A percentile compares a stretch with the other conserved stretches of the same genome.
phyloP scores from a whole-genome alignment of 2,888 invertebrate species.

The Andrena fulva region DNA sequence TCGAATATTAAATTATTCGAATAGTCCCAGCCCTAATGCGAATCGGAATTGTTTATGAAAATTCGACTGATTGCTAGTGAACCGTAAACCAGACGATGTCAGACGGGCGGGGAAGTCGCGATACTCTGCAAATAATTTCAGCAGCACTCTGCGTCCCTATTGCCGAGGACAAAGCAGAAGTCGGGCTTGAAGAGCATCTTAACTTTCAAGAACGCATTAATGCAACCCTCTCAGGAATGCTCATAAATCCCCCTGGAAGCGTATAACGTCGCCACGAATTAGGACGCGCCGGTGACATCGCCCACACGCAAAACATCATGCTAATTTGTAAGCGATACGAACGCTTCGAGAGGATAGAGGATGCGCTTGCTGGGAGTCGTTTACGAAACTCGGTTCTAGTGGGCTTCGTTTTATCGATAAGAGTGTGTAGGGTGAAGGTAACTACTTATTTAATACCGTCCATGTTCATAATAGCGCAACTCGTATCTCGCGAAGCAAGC shows the following conservation, averaged over 20 bases:
- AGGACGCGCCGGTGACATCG: constrained; percentile 44
- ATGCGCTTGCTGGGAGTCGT: not conserved
- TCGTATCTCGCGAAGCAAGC: too few relatives aligned
- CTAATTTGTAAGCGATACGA: constrained; percentile 17
- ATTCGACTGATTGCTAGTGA: not conserved
- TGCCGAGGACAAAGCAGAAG: constrained; percentile 52
- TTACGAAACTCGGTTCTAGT: not conserved
- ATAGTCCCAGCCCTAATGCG: too few relatives aligned
- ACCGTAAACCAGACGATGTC: constrained; percentile 3
- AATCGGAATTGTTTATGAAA: not conserved
- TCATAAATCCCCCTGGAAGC: constrained; percentile 44
- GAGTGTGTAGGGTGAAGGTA: too few relatives aligned
- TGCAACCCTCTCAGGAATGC: constrained; percentile 47
- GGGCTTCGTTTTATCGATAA: too few relatives aligned
- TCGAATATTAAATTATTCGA: too few relatives aligned
- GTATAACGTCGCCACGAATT: constrained; percentile 55
- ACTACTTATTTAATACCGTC: too few relatives aligned
- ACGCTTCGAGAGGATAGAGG: not conserved
- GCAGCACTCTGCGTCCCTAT: constrained; percentile 35
- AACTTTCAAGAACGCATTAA: constrained; percentile 58
- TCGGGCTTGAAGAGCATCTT: constrained; percentile 44
- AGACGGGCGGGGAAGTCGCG: constrained; percentile 24
- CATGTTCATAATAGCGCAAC: too few relatives aligned
- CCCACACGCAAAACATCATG: constrained; percentile 14
- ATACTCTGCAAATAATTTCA: constrained; percentile 54